Evolutionary conservation across 2,113 vertebrate species (phyloP).

Genomic region (Podiceps cristatus): DNA sequence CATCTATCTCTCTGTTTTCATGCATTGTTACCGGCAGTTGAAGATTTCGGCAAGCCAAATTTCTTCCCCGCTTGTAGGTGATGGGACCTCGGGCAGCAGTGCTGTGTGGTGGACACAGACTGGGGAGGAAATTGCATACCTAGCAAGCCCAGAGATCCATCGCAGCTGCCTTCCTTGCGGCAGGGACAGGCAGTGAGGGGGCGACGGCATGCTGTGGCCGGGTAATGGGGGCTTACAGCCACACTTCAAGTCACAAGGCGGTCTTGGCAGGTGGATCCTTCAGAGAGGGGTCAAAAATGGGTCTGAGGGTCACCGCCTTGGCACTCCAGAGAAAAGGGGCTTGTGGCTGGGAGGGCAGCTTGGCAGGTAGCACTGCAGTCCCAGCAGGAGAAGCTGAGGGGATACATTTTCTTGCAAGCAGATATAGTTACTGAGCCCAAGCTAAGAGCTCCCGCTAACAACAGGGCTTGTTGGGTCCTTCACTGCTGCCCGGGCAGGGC

Average conservation of each 20-base stretch:
- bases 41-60: background rate
- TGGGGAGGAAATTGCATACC: background rate
- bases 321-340: background rate
- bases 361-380: background rate
- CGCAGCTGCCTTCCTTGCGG: background rate
- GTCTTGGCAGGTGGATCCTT: background rate
- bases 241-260: background rate
- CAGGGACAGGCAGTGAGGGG: background rate
- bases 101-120: background rate
- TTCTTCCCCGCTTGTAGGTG: background rate
- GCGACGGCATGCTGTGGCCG: background rate
- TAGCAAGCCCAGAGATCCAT: background rate
- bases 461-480: background rate
- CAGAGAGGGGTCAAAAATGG: background rate
- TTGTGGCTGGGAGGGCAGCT: background rate
- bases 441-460: background rate
- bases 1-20: background rate
- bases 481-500: rapidly evolving
- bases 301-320: background rate
- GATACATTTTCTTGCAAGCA: background rate
- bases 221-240: background rate
- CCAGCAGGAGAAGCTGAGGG: rapidly evolving
- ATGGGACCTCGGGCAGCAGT: background rate
- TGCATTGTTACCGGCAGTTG: background rate
- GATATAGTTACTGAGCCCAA: background rate